These are phyloP conservation scores for Manacus vitellinus DNA, from an alignment of 2,113 vertebrate genomes.

Conservation along the genomic window DNA sequence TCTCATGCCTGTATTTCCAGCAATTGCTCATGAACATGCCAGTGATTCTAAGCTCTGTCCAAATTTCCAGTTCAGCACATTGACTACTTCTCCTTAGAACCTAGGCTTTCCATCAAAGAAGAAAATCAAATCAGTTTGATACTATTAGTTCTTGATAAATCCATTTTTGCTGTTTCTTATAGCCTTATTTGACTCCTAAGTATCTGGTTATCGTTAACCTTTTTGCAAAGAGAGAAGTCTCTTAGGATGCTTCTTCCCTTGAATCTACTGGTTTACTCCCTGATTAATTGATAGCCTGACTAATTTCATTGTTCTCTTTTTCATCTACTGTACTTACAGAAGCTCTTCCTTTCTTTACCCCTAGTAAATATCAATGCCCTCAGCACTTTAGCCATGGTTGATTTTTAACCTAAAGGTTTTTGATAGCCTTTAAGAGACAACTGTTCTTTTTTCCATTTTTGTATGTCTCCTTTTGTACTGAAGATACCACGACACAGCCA, in stretches of 20 bases:
- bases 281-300: not conserved
- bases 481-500: not conserved
- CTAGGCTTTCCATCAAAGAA: not conserved
- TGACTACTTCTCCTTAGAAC: not conserved
- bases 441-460: not conserved
- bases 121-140: not conserved
- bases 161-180: not conserved
- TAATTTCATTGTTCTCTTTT: not conserved
- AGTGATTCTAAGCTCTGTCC: not conserved
- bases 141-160: not conserved
- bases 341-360: not conserved
- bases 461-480: not conserved
- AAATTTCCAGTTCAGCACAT: not conserved
- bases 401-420: not conserved
- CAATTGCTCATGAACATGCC: not conserved
- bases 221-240: not conserved
- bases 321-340: not conserved
- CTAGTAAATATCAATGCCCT: not conserved
- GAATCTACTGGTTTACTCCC: not conserved
- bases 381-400: not conserved
- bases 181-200: not conserved
- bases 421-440: not conserved
- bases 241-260: not conserved
- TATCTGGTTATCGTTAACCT: not conserved
- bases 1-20: not conserved